phyloP scores from a whole-genome alignment of 2,113 vertebrate genomes.

The Leptosomus discolor region DNA sequence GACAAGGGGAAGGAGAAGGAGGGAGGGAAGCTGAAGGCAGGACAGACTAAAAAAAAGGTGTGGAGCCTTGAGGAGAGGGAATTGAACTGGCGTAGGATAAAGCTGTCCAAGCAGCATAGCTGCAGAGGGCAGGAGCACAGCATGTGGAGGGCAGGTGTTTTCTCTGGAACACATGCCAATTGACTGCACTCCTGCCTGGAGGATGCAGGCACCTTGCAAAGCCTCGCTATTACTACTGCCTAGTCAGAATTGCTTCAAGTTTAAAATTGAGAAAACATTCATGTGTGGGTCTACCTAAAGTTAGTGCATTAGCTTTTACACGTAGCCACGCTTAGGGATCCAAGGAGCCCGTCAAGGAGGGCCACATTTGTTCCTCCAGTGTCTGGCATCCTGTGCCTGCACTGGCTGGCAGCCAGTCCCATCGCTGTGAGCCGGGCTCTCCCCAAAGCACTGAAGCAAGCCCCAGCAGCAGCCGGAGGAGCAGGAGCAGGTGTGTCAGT shows the following conservation, averaged over 20 bases:
- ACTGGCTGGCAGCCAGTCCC: background rate
- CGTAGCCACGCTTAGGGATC: background rate
- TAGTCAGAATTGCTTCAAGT: slow-evolving; percentile 73
- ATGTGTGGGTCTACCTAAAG: slow-evolving; percentile 42
- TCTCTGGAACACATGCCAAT: background rate
- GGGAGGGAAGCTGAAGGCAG: background rate
- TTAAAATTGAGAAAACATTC: slow-evolving; percentile 74
- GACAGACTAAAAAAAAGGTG: background rate
- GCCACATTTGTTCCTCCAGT: background rate
- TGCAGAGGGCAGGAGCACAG: background rate
- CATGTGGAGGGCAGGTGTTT: background rate
- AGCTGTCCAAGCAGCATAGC: background rate
- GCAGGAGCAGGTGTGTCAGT: background rate
- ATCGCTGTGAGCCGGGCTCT: background rate
- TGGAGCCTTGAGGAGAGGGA: background rate
- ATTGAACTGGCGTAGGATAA: background rate
- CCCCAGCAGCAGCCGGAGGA: background rate
- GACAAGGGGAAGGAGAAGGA: background rate
- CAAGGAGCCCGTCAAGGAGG: background rate
- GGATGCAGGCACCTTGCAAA: slow-evolving; percentile 27
- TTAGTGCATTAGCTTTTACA: slow-evolving; percentile 57
- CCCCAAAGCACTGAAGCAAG: background rate
- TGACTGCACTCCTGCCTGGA: background rate
- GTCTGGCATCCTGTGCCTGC: background rate
- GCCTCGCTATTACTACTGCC: slow-evolving; percentile 34